Base-by-base conservation (phyloP, 2,113 vertebrate species). In the Empidonax traillii region DNA sequence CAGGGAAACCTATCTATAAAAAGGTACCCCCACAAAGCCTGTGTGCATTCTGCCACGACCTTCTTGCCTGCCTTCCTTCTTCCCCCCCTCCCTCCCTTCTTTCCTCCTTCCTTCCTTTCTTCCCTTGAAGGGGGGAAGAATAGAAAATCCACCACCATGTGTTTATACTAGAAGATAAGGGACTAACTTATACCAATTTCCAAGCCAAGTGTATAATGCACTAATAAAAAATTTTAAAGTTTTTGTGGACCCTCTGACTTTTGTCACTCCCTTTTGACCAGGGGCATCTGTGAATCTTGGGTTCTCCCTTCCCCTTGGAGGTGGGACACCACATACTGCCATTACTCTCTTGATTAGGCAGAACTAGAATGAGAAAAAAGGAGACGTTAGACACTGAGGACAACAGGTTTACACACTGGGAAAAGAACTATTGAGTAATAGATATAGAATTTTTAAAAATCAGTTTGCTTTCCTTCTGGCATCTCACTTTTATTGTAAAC, bases 381-480 rank as follows among this genome's bases (percentile, higher is more conserved):
- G 17, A 71, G 44, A 33, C 71, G 14, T 47, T 46, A 56, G 59
- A 15, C 12, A 24, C 41, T 22, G 58, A 65, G 58, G 56, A 88
- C 79, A 89, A 61, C 80, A 95, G 90, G 51, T 94, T 87, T 94
- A 25, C 43, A 44, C 46, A 19, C 47, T 61, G 68, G 41, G 55
- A 92, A 39, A 44, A 80, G 59, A 81, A 31, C n/a, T 39, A 30
- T 65, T 81, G 76, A 81, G 56, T 88, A 91, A 67, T 74, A 88
- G 75, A 46, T 53, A 9, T 0, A 66, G 61, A 59, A 83, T 49
- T 71, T 88, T 43, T 43, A 28, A 22, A 72, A 95, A 84, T 56
- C 79, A 15, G 72, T 75, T 94, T 87, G 41, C 83, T 96, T 95
- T 93, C 53, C 69, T 95, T 62, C 61, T 85, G 80, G 68, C 49